A percentile compares a stretch with the other conserved stretches of the same genome.
These are phyloP conservation scores for Polydrusus pterygomalis DNA, from an alignment of 2,888 invertebrate genomes.

Conservation along the genomic window DNA sequence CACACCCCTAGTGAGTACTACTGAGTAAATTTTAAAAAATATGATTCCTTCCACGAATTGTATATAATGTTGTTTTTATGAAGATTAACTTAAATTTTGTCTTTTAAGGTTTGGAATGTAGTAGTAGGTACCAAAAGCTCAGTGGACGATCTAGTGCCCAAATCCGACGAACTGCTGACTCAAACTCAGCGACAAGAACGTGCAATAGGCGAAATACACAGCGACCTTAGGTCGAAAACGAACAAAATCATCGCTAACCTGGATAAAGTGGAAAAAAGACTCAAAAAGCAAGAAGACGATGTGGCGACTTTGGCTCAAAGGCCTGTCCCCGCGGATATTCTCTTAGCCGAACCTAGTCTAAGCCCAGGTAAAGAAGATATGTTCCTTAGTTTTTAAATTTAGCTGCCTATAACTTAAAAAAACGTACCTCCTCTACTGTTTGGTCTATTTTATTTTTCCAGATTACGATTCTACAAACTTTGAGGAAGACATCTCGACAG, in stretches of 20 bases:
- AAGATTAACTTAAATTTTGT: neutral
- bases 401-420: no score
- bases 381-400: no score
- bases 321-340: constrained; percentile 83
- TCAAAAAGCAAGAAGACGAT: constrained; percentile 90
- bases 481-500: constrained; percentile 66
- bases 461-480: constrained; percentile 86
- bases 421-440: no score
- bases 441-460: neutral
- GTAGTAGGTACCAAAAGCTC: constrained; percentile 87
- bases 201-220: constrained; percentile 90
- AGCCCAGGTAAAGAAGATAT: constrained; percentile 30
- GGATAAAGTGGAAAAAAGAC: constrained; percentile 87
- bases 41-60: no score
- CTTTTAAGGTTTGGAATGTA: constrained; percentile 50
- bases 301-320: constrained; percentile 85
- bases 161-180: constrained; percentile 88
- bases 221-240: constrained; percentile 86
- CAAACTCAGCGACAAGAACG: constrained; percentile 91
- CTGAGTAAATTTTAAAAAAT: no score
- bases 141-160: constrained; percentile 89
- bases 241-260: constrained; percentile 91
- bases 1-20: no score
- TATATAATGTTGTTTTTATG: no score
- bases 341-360: constrained; percentile 66